Percentiles rank a stretch among this genome's conserved stretches.
Evolutionary conservation across 2,888 invertebrate species (phyloP).

Genomic region (Drosophila mimica): DNA sequence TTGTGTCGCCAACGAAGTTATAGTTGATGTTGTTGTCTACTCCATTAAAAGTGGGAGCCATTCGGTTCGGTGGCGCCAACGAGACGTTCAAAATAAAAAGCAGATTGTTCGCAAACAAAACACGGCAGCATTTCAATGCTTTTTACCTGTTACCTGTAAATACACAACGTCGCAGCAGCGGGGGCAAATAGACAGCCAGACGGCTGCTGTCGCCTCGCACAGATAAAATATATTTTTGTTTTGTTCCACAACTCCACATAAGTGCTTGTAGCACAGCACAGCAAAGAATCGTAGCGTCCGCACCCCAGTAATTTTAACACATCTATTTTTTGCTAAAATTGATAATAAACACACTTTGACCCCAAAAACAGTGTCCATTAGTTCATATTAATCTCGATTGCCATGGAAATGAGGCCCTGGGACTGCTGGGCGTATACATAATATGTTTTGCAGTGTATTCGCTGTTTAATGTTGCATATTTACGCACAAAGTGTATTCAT

Average conservation of each 20-base stretch:
- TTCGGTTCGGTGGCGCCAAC: slow-evolving; percentile 59
- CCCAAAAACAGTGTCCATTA: slow-evolving; percentile 50
- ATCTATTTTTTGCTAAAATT: slow-evolving; percentile 34
- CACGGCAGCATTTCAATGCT: slow-evolving; percentile 75
- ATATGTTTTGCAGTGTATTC: slow-evolving; percentile 4
- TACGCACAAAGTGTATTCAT: slow-evolving; percentile 10
- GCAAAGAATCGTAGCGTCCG: background rate
- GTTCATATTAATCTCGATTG: slow-evolving; percentile 49
- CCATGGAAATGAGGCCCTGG: slow-evolving; percentile 13
- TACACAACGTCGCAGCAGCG: slow-evolving; percentile 36
- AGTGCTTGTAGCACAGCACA: slow-evolving; percentile 37
- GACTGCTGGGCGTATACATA: slow-evolving; percentile 15
- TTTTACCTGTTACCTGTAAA: slow-evolving; percentile 74
- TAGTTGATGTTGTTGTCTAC: slow-evolving; percentile 54
- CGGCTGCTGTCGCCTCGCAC: slow-evolving; percentile 48
- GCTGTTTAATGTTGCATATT: background rate
- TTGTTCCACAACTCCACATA: slow-evolving; percentile 38
- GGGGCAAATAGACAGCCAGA: slow-evolving; percentile 34
- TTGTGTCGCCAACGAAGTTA: slow-evolving; percentile 61
- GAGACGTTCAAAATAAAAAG: slow-evolving; percentile 77
- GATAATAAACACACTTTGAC: slow-evolving; percentile 71
- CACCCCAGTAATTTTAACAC: slow-evolving; percentile 9
- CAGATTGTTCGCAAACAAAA: slow-evolving; percentile 79
- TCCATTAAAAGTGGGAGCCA: slow-evolving; percentile 65
- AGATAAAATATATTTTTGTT: slow-evolving; percentile 68